phyloP scores from a whole-genome alignment of 2,113 vertebrate genomes.

The Pangasianodon hypophthalmus region DNA sequence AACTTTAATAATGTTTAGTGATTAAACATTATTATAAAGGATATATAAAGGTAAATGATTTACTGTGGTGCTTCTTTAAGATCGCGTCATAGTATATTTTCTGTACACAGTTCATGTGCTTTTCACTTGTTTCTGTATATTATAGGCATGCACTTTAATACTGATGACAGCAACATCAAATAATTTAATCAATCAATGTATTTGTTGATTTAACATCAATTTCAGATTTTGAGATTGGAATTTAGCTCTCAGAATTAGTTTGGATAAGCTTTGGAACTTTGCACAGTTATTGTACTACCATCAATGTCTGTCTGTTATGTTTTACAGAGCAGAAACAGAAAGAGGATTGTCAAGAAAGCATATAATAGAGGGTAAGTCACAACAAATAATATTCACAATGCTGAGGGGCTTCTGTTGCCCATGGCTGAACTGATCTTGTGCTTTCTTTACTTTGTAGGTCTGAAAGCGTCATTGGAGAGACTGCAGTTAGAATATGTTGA shows the following conservation, averaged over 20 bases:
- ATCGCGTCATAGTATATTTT: neutral
- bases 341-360: constrained; percentile 91
- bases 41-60: neutral
- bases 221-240: neutral
- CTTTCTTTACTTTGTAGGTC: constrained; percentile 69
- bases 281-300: neutral
- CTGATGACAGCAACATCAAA: neutral
- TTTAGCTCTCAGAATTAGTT: neutral
- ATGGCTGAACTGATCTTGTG: neutral
- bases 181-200: neutral
- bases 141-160: neutral
- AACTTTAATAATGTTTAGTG: neutral
- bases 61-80: neutral
- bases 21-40: too few species aligned
- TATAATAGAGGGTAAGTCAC: constrained; percentile 86
- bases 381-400: neutral
- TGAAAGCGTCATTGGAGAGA: constrained; percentile 85
- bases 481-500: constrained; percentile 91
- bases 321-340: constrained; percentile 89
- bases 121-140: neutral
- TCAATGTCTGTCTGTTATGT: constrained; percentile 44
- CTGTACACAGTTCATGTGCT: neutral
- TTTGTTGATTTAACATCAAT: neutral
- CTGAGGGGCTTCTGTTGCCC: neutral
- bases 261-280: neutral